Percentiles rank a stretch among this genome's conserved stretches.
These are phyloP conservation scores for Phlogophora meticulosa DNA, from an alignment of 2,888 invertebrate genomes.

Conservation along the genomic window DNA sequence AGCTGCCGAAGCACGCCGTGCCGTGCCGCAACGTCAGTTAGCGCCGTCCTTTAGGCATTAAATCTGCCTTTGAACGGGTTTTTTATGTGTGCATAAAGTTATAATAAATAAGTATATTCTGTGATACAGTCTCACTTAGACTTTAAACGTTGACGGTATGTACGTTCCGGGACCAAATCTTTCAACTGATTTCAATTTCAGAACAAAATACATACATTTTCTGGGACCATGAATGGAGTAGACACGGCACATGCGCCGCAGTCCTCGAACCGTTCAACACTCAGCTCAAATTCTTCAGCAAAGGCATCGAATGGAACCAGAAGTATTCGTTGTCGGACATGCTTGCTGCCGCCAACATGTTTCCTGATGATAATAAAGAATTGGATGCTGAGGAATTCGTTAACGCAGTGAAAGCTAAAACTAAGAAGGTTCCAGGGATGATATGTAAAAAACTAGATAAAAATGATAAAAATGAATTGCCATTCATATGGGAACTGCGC, in stretches of 20 bases:
- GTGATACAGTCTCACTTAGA: no score
- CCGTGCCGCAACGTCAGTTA: no score
- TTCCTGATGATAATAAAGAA: conserved; percentile 74
- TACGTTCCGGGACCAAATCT: no score
- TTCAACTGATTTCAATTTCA: conserved; percentile 59
- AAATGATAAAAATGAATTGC: no score
- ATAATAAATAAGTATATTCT: no score
- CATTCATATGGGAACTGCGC: no score
- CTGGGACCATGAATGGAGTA: conserved; percentile 95
- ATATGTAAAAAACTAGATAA: no score
- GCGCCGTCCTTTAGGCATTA: no score
- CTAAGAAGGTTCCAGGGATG: conserved; percentile 92
- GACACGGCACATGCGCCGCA: conserved; percentile 95
- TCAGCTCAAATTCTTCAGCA: conserved; percentile 92
- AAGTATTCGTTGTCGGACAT: conserved; percentile 91
- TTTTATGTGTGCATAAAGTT: no score
- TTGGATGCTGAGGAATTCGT: conserved; percentile 53
- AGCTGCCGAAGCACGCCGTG: no score
- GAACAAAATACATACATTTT: conserved; percentile 86
- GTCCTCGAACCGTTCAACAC: conserved; percentile 87
- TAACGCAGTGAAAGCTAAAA: conserved; percentile 83
- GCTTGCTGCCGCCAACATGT: conserved; percentile 88
- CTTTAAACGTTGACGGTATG: no score
- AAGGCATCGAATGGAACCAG: conserved; percentile 91
- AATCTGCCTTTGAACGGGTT: no score